phyloP scores from a whole-genome alignment of 2,113 vertebrate genomes.

The Chitala chitala region DNA sequence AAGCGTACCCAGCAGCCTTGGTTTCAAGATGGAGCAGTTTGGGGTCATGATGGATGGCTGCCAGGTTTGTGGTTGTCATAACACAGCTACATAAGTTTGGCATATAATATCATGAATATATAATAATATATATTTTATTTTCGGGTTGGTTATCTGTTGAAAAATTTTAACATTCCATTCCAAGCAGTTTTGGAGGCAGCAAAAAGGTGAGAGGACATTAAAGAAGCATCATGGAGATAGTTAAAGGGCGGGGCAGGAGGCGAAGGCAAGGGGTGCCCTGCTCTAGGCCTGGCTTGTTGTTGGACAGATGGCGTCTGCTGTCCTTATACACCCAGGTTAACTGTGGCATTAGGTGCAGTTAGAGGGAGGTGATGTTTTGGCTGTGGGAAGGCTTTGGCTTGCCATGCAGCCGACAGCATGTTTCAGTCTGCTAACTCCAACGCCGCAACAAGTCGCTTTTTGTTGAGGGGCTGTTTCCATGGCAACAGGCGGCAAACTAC shows the following conservation, averaged over 20 bases:
- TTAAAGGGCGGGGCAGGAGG: background rate
- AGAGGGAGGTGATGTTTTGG: background rate
- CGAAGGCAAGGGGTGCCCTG: background rate
- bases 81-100: too few relatives aligned
- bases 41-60: too few relatives aligned
- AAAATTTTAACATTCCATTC: too few relatives aligned
- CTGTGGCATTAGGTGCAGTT: constrained; percentile 3
- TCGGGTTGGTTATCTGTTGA: too few relatives aligned
- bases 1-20: too few relatives aligned
- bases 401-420: background rate
- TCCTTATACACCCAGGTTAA: constrained; percentile 4
- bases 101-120: too few relatives aligned
- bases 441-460: background rate
- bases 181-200: too few relatives aligned
- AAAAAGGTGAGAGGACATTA: too few relatives aligned
- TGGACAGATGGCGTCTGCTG: constrained; percentile 12
- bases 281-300: background rate
- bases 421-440: background rate
- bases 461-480: background rate
- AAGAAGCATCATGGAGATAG: too few relatives aligned
- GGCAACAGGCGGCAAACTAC: background rate
- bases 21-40: too few relatives aligned
- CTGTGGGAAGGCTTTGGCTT: constrained; percentile 8
- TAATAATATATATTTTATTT: too few relatives aligned
- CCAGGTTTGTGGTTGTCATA: too few relatives aligned